Evolutionary conservation across 2,113 vertebrate species (phyloP).

Genomic region (Myotis brandtii): DNA sequence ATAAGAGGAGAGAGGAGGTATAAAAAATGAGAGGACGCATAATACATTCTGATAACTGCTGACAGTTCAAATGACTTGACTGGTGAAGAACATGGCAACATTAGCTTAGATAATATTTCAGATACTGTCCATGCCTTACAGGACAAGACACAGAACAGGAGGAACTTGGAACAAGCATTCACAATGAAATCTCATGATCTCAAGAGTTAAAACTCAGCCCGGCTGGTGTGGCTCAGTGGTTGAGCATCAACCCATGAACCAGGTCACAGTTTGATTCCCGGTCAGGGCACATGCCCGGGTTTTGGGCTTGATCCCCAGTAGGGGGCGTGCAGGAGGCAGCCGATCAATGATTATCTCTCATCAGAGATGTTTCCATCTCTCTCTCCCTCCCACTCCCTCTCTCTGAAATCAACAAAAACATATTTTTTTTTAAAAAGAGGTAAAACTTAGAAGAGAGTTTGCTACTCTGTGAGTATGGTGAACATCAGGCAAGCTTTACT

Average conservation of each 20-base stretch:
- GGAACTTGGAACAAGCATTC: background rate
- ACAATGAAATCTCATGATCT: background rate
- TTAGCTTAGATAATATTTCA: slow-evolving; percentile 2
- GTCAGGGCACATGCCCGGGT: no score
- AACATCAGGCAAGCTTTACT: background rate
- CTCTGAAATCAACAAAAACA: no score
- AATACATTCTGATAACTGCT: background rate
- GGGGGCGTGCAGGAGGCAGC: no score
- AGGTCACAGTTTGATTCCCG: no score
- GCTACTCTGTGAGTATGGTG: background rate
- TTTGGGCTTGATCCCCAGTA: no score
- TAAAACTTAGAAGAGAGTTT: background rate
- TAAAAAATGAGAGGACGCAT: slow-evolving; percentile 24
- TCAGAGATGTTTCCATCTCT: no score
- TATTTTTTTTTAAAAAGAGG: background rate
- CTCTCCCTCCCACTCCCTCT: no score
- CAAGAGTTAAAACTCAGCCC: background rate
- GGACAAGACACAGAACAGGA: background rate
- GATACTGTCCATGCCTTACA: background rate
- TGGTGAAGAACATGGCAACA: background rate
- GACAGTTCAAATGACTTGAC: background rate
- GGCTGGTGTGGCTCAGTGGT: no score
- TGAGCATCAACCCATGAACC: no score
- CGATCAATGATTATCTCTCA: no score
- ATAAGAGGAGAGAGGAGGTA: background rate